Evolutionary conservation across 1,140 invertebrate genomes (phyloP), one percentile per base, ranked within the genome.

Genomic region (Vanessa atalanta): DNA sequence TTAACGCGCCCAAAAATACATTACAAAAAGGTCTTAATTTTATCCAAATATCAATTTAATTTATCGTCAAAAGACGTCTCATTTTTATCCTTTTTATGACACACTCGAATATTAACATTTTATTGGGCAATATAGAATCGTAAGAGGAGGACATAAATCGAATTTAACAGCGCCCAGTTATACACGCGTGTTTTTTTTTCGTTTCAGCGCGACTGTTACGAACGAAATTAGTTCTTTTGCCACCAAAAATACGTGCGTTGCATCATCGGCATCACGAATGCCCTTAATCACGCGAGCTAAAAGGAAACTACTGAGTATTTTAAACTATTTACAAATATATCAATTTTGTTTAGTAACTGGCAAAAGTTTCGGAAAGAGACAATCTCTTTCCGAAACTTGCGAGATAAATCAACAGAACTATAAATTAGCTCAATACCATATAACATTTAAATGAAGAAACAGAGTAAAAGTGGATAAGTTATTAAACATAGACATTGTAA

Each of bases 181-280:
- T 57, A 57, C 47, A 51, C 55, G 63, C 14, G 43, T 43, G 43
- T 72, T 65, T 72, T 63, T 51, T 60, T 20, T 67, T 55, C 48
- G 14, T 26, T 31, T n/a, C 15, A 60, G 31, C 50, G 16, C 55
- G 16, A 47, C 15, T 4, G 65, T 47, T 72, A 60, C 47, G 43
- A 65, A 47, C 64, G 43, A 67, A 72, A 66, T 66, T 48, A 37
- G 71, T 60, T 60, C 53, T 60, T 65, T 43, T 67, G 71, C 64
- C 71, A 67, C 71, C 71, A 53, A 72, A 72, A 72, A 67, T 60
- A 67, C 51, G 66, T 66, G 47, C 23, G 16, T 72, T 72, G 64
- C 71, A 26, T 61, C 64, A 72, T 72, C 43, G n/a, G 47, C 64
- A 72, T 55, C 43, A 66, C 64, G n/a, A 57, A 37, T 60, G 70